These are phyloP conservation scores for Condylura cristata DNA, from an alignment of 2,113 vertebrate genomes.

Conservation along the genomic window DNA sequence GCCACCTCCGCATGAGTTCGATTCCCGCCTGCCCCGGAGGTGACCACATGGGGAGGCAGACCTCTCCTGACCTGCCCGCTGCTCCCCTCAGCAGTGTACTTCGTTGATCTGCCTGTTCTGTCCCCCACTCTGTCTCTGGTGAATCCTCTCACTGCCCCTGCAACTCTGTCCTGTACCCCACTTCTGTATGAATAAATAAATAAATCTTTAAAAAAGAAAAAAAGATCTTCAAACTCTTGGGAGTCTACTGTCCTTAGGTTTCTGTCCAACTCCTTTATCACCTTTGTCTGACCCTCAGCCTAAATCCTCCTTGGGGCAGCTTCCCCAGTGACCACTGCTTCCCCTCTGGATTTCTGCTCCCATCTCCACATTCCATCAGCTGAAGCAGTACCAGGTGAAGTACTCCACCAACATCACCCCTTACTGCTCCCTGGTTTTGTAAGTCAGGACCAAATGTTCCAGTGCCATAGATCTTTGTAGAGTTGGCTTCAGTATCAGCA, in stretches of 20 bases:
- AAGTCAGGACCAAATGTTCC: neutral
- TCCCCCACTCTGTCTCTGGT: no score
- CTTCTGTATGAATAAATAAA: no score
- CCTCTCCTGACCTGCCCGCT: no score
- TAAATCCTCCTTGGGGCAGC: neutral
- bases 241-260: neutral
- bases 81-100: no score
- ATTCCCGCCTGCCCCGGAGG: no score
- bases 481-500: neutral
- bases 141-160: no score
- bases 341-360: neutral
- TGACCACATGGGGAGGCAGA: no score
- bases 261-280: neutral
- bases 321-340: neutral
- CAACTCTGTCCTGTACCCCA: no score
- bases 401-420: neutral
- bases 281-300: neutral
- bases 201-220: no score
- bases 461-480: neutral
- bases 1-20: no score
- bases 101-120: no score
- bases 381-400: neutral
- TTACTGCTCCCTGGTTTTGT: neutral
- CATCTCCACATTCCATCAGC: neutral
- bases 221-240: neutral